Percentiles rank a stretch among this genome's conserved stretches.
Conservation (phyloP, 2,797 vertebrate species). For the Mormyrops boulengeri region DNA sequence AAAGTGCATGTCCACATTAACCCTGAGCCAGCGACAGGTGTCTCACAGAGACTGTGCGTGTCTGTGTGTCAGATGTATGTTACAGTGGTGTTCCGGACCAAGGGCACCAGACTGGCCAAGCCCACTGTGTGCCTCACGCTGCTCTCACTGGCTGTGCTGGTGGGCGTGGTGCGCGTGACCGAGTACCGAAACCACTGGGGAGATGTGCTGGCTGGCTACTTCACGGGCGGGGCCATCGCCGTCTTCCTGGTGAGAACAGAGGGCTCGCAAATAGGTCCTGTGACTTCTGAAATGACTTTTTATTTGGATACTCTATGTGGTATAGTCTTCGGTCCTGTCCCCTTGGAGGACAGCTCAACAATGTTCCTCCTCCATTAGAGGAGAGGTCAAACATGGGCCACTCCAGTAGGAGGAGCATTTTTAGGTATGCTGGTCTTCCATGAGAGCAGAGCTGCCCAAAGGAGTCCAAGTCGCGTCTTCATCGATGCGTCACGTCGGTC, state of each 20-base stretch:
- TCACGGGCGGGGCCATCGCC: constrained; percentile 79
- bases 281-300: neutral
- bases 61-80: constrained; percentile 75
- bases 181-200: constrained; percentile 89
- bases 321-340: neutral
- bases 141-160: constrained; percentile 76
- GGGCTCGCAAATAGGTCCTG: neutral
- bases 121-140: constrained; percentile 77
- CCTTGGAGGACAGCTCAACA: neutral
- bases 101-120: constrained; percentile 82
- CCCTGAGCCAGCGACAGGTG: neutral
- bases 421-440: neutral
- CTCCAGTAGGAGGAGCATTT: neutral
- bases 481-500: neutral
- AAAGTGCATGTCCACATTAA: neutral
- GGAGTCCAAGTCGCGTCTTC: neutral
- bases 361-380: neutral
- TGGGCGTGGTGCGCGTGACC: constrained; percentile 78
- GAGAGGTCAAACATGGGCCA: neutral
- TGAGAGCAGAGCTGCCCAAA: neutral
- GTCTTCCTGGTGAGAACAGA: constrained; percentile 71
- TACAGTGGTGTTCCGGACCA: constrained; percentile 75
- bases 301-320: neutral
- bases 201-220: constrained; percentile 77
- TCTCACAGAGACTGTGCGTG: neutral